Percentiles rank a stretch among this genome's conserved stretches.
Evolutionary conservation across 2,113 vertebrate species (phyloP).

Genomic region (Mixornis gularis): DNA sequence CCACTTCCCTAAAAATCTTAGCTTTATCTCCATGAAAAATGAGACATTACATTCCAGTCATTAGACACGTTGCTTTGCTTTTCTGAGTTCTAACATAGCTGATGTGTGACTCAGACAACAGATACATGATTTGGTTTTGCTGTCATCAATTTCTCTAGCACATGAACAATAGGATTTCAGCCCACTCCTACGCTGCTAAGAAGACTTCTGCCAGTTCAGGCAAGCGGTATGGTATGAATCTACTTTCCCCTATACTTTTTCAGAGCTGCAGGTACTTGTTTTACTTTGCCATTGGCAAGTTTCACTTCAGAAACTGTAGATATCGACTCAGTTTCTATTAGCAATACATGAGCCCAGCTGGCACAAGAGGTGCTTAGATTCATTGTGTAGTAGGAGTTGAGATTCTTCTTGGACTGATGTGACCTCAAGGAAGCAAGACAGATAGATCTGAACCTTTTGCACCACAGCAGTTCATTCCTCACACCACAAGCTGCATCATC

Average conservation of each 20-base stretch:
- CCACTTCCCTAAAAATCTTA: not conserved
- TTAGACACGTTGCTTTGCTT: not conserved
- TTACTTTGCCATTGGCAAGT: not conserved
- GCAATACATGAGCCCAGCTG: not conserved
- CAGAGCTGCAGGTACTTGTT: not conserved
- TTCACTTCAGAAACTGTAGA: not conserved
- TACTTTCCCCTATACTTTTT: not conserved
- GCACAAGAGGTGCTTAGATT: not conserved
- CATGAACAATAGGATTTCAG: not conserved
- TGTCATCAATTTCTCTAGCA: not conserved
- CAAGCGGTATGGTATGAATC: not conserved
- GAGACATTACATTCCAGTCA: not conserved
- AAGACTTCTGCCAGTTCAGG: not conserved
- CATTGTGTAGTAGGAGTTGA: not conserved
- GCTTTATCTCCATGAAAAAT: not conserved
- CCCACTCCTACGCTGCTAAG: not conserved
- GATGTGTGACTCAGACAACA: not conserved
- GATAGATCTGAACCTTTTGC: not conserved
- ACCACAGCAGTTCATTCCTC: not conserved
- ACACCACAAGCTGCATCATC: not conserved
- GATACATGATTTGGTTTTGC: not conserved
- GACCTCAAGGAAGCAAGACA: not conserved
- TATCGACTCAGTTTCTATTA: not conserved
- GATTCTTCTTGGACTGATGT: not conserved
- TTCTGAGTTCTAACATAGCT: not conserved